These are phyloP conservation scores for Collichthys lucidus DNA, from an alignment of 2,113 vertebrate species.

Conservation along the genomic window DNA sequence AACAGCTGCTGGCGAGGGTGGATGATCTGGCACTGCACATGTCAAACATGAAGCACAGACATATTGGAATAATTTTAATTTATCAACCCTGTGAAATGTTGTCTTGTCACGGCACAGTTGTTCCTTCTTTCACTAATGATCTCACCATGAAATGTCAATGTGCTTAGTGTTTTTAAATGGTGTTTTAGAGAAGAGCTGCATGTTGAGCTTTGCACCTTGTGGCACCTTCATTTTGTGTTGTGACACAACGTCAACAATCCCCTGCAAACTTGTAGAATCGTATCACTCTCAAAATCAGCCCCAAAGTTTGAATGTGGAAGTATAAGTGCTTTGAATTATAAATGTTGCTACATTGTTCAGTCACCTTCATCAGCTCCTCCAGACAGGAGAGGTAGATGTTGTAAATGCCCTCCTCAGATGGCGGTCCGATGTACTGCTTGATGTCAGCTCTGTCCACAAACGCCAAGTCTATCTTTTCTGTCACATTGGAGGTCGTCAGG, in stretches of 20 bases:
- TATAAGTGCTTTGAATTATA: not conserved
- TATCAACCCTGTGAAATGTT: not conserved
- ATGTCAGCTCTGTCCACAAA: slow-evolving; percentile 98
- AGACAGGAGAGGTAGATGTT: slow-evolving; percentile 95
- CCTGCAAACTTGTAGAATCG: not conserved
- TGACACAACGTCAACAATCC: not conserved
- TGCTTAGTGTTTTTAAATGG: too few species aligned
- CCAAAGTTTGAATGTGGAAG: not conserved
- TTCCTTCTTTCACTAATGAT: not conserved
- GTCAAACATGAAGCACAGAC: not conserved
- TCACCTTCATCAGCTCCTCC: slow-evolving; percentile 98
- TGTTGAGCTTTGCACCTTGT: too few species aligned
- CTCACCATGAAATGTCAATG: too few species aligned
- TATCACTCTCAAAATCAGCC: not conserved
- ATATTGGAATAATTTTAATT: not conserved
- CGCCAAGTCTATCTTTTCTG: slow-evolving; percentile 95
- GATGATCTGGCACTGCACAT: slow-evolving; percentile 92
- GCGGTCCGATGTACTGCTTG: slow-evolving; percentile 95
- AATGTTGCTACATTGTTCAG: not conserved
- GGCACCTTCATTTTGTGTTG: not conserved
- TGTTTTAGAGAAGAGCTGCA: not conserved
- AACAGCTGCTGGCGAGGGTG: slow-evolving; percentile 95
- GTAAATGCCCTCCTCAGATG: slow-evolving; percentile 92
- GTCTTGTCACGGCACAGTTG: too few species aligned
- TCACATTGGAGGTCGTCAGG: slow-evolving; percentile 97